Conservation (phyloP, 2,113 vertebrate species). For the Aegypius monachus region DNA sequence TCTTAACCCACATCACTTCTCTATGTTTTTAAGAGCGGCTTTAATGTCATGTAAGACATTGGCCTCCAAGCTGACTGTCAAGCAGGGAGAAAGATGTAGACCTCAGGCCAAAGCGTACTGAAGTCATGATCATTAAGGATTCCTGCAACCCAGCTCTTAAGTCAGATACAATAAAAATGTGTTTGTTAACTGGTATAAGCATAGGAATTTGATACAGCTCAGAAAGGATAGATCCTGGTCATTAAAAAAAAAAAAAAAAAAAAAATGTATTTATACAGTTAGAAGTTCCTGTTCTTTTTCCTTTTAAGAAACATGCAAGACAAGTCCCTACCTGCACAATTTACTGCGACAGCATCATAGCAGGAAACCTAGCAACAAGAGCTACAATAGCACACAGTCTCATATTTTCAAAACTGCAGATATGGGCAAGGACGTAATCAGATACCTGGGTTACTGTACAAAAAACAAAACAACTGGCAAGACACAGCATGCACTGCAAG, state of each 20-base stretch:
- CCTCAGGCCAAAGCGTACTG: neutral
- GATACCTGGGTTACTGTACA: neutral
- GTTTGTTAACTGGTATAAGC: neutral
- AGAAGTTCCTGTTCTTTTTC: neutral
- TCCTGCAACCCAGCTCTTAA: neutral
- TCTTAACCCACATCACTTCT: neutral
- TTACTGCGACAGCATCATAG: neutral
- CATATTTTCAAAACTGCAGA: neutral
- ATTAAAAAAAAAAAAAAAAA: neutral
- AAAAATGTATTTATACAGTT: neutral
- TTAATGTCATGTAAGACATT: neutral
- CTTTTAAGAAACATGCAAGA: neutral
- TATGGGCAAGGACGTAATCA: neutral
- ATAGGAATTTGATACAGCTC: neutral
- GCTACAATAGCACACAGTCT: neutral
- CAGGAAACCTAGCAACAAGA: slow-evolving; percentile 8
- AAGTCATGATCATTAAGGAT: neutral
- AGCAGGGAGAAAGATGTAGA: neutral
- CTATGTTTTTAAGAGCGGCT: neutral
- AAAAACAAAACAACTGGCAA: slow-evolving; percentile 24
- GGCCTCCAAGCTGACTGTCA: neutral
- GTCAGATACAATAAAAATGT: neutral
- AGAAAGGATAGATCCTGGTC: neutral
- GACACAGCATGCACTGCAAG: neutral
- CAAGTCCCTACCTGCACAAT: slow-evolving; percentile 9